Evolutionary conservation across 30 jellyfish, hydroid and myxozoan species (phyloP).

Genomic region (Turritopsis rubra): DNA sequence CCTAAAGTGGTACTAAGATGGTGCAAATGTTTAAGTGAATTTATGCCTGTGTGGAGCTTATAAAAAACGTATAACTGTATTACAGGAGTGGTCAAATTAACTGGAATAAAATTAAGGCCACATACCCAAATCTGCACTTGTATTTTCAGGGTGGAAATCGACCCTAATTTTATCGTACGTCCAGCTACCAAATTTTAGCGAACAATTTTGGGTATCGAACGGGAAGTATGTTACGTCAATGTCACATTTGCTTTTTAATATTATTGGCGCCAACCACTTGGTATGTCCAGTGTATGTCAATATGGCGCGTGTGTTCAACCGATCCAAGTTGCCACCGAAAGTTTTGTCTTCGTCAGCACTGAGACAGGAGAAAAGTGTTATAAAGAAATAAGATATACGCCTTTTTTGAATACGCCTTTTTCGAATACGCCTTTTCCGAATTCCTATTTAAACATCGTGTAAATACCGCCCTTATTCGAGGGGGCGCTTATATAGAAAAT

Average conservation of each 20-base stretch:
- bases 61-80: too few relatives aligned
- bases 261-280: slow-evolving; percentile 75
- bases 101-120: slow-evolving; percentile 27
- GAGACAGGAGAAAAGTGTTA: too few relatives aligned
- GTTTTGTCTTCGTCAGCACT: slow-evolving; percentile 63
- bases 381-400: too few relatives aligned
- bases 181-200: slow-evolving; percentile 83
- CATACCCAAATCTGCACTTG: slow-evolving; percentile 31
- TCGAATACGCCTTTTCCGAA: too few relatives aligned
- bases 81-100: too few relatives aligned
- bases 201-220: slow-evolving; percentile 70
- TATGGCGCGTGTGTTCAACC: slow-evolving; percentile 45
- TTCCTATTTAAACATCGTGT: too few relatives aligned
- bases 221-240: slow-evolving; percentile 71
- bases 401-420: too few relatives aligned
- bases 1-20: too few relatives aligned
- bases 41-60: too few relatives aligned
- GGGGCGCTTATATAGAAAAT: too few relatives aligned
- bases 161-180: slow-evolving; percentile 50
- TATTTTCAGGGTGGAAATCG: slow-evolving; percentile 30
- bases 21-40: too few relatives aligned
- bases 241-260: slow-evolving; percentile 58
- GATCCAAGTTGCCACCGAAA: slow-evolving; percentile 58
- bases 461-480: too few relatives aligned
- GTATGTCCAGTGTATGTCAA: slow-evolving; percentile 35